These are phyloP conservation scores for Donacobius atricapilla DNA, from an alignment of 2,113 vertebrate genomes.

Conservation along the genomic window DNA sequence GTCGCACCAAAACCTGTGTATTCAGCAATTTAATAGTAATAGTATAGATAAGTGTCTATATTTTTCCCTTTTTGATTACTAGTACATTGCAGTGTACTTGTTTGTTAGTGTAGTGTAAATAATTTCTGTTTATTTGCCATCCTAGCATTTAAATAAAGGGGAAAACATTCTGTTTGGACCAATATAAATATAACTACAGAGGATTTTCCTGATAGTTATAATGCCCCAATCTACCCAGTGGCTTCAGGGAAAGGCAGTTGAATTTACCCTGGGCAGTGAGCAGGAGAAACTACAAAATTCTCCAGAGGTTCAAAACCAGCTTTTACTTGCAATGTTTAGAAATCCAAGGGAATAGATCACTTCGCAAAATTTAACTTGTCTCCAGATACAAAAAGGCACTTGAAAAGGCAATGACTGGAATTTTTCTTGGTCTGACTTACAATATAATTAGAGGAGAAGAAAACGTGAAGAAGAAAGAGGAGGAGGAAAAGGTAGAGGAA, in stretches of 20 bases:
- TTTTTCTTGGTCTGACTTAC: background rate
- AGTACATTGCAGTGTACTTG: background rate
- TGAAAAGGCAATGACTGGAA: background rate
- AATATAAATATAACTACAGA: background rate
- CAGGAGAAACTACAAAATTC: background rate
- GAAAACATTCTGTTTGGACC: rapidly evolving
- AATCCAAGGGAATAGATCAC: background rate
- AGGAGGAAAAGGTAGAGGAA: background rate
- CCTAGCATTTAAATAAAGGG: background rate
- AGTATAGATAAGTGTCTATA: background rate
- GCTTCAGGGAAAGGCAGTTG: background rate
- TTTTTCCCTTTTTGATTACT: background rate
- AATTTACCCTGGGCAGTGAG: background rate
- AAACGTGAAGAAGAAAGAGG: background rate
- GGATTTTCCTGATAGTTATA: background rate
- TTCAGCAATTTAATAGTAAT: background rate
- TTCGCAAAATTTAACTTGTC: background rate
- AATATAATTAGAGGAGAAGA: background rate
- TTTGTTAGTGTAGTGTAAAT: background rate
- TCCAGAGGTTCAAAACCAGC: background rate
- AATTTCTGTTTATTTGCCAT: background rate
- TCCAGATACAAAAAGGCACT: background rate
- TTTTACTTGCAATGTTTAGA: background rate
- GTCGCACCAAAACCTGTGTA: background rate
- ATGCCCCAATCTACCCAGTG: rapidly evolving